Evolutionary conservation across 1,140 invertebrate genomes (phyloP).

Genomic region (Lepidurus packardi): DNA sequence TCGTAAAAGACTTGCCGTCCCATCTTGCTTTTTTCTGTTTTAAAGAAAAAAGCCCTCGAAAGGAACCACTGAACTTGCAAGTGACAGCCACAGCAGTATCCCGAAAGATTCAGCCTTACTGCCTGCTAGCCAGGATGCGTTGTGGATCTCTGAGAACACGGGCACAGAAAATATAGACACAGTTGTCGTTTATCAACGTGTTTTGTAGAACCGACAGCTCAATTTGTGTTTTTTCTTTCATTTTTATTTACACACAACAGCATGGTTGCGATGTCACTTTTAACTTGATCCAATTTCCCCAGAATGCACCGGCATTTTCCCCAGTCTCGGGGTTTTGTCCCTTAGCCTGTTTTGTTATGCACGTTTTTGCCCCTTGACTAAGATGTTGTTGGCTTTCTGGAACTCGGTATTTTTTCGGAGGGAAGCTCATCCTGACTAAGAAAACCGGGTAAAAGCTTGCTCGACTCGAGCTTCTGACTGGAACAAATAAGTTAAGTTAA

Average conservation of each 20-base stretch:
- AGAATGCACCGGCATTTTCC: neutral
- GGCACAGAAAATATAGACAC: no score
- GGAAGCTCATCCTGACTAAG: neutral
- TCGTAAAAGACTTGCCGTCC: no score
- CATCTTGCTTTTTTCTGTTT: no score
- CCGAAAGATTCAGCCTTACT: no score
- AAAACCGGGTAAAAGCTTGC: neutral
- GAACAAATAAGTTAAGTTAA: conserved; percentile 11
- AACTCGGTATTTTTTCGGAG: neutral
- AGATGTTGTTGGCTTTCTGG: neutral
- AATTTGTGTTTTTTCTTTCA: no score
- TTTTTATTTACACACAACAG: neutral
- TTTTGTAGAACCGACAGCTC: no score
- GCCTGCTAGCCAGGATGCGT: no score
- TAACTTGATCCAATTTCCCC: neutral
- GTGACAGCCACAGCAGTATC: no score
- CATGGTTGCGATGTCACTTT: neutral
- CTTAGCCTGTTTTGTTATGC: neutral
- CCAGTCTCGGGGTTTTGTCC: neutral
- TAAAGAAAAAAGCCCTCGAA: no score
- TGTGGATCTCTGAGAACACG: no score
- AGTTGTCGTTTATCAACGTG: no score
- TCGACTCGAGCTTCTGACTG: conserved; percentile 1
- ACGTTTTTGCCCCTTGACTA: conserved; percentile 13
- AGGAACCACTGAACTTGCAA: no score